Base-by-base conservation (phyloP, 1,140 invertebrate genomes). In the Heliconius hewitsoni region DNA sequence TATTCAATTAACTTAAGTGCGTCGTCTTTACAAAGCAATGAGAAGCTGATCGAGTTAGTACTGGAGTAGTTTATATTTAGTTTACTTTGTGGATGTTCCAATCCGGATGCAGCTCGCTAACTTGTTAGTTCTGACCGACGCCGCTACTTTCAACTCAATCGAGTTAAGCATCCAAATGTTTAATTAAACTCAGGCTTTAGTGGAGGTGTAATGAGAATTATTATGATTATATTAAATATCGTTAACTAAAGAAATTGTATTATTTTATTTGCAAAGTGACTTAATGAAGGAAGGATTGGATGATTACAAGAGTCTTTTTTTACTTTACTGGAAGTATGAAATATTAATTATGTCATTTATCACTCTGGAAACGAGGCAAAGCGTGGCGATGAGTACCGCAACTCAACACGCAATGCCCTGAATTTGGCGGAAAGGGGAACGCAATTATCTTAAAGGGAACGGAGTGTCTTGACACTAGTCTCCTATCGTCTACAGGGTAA, bases 81-180 rank as follows among this genome's bases (percentile, higher is more conserved):
- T 66, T 66, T 27, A 66, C 0, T 66, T 27, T 23, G 60, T 13
- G 27, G 27, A 16, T 1, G 60, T 66, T 11, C 60, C 27, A 66
- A 66, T 66, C 60, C 60, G 60, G 60, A 66, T 16, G 60, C 60
- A 16, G n/a, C 60, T 66, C 23, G 60, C 60, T 66, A 66, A 66
- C 60, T 66, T 66, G 60, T 66, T 30, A 30, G 60, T 66, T 66
- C n/a, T 66, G 60, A 66, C 60, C 60, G 60, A 27, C 23, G 60
- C 13, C 13, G 18, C 16, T 19, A 66, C 60, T 66, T 66, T 66
- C 30, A 30, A 66, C n/a, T 66, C 27, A 66, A 66, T 66, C 1
- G 23, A 66, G 60, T 66, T 66, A 27, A 27, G 5, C 9, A 13
- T 66, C 11, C 11, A 66, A 66, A 66, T 66, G n/a, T 6, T 27